phyloP scores from a whole-genome alignment of 2,888 invertebrate genomes.

The Panzeria rudis region DNA sequence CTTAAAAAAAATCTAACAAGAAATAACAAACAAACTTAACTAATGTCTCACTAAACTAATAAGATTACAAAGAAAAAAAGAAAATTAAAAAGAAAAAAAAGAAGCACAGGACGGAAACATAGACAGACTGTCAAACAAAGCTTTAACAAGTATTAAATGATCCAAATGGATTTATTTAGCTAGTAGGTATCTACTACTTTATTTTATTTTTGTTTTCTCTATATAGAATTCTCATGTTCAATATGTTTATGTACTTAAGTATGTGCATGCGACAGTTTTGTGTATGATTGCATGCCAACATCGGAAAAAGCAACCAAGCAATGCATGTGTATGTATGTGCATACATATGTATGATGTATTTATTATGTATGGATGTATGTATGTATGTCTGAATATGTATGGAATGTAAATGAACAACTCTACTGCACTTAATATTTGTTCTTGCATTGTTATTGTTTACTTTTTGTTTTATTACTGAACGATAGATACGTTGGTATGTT shows the following conservation, averaged over 20 bases:
- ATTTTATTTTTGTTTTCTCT: slow-evolving; percentile 29
- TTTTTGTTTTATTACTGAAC: slow-evolving; percentile 54
- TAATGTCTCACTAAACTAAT: slow-evolving; percentile 58
- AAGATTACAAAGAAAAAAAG: slow-evolving; percentile 41
- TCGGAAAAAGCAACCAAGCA: not conserved
- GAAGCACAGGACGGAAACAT: slow-evolving; percentile 42
- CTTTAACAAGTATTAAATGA: slow-evolving; percentile 45
- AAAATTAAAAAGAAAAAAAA: slow-evolving; percentile 58
- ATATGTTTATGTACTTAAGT: slow-evolving; percentile 4
- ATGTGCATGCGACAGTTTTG: not conserved
- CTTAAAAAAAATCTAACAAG: slow-evolving; percentile 24
- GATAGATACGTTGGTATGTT: slow-evolving; percentile 19
- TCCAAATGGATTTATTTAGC: slow-evolving; percentile 48
- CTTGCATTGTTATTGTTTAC: slow-evolving; percentile 21
- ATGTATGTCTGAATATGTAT: not conserved
- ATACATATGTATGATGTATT: not conserved
- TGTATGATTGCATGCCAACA: not conserved
- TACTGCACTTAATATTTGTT: slow-evolving; percentile 77
- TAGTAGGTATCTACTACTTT: slow-evolving; percentile 19
- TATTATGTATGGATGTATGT: not conserved
- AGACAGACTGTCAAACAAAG: slow-evolving; percentile 38
- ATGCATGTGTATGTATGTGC: not conserved
- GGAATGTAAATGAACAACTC: slow-evolving; percentile 66
- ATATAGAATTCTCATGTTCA: slow-evolving; percentile 31
- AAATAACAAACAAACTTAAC: slow-evolving; percentile 29